Percentiles rank a stretch among this genome's conserved stretches.
phyloP scores from a whole-genome alignment of 2,797 vertebrate species.

The Rousettus madagascariensis region DNA sequence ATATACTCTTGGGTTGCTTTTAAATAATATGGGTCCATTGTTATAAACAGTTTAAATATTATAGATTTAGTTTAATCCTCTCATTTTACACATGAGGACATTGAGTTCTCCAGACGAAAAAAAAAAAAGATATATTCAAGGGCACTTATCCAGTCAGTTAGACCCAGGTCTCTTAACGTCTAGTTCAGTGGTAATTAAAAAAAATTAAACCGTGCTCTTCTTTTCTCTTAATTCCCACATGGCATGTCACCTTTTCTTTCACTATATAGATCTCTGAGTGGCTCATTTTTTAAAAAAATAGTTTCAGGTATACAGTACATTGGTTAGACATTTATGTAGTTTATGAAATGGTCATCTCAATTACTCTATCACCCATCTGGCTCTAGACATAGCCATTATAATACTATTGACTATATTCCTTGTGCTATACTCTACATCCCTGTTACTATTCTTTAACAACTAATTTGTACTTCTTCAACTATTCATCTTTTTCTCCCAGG shows the following conservation, averaged over 20 bases:
- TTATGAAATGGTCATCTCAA: too few species aligned
- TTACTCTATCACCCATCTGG: too few species aligned
- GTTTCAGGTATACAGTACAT: too few species aligned
- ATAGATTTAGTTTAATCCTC: background rate
- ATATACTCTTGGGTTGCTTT: background rate
- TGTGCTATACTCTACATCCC: too few species aligned
- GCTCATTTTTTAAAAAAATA: background rate
- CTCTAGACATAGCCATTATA: too few species aligned
- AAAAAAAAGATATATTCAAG: background rate
- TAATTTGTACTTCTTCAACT: too few species aligned
- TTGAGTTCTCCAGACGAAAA: background rate
- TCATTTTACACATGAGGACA: background rate
- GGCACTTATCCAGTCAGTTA: background rate
- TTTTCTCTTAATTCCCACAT: background rate
- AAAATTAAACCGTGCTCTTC: background rate
- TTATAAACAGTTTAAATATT: slow-evolving; percentile 14
- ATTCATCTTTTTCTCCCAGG: too few species aligned
- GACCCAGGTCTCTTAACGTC: background rate
- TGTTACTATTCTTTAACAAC: too few species aligned
- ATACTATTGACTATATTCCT: too few species aligned
- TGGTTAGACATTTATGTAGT: too few species aligned
- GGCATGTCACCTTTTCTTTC: background rate
- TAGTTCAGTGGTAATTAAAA: background rate
- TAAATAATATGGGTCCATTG: background rate
- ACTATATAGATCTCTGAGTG: background rate